A percentile compares a stretch with the other conserved stretches of the same genome.
phyloP scores from a whole-genome alignment of 2,888 invertebrate species.

The Dendrolimus pini region DNA sequence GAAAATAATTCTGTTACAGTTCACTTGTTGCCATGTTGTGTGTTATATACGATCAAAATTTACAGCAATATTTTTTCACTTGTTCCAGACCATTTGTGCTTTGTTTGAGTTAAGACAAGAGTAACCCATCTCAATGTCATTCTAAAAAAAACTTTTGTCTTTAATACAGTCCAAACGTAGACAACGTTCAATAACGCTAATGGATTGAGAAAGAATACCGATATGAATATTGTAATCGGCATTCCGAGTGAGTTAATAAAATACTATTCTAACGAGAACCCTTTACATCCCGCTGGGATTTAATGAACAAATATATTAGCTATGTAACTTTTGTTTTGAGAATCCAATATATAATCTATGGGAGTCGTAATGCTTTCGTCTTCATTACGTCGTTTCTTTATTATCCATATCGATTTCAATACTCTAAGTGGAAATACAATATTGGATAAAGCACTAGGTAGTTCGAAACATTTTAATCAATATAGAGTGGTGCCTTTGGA shows the following conservation, averaged over 20 bases:
- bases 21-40: too few relatives aligned
- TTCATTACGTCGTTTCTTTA: constrained; percentile 16
- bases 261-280: constrained; percentile 62
- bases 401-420: constrained; percentile 3
- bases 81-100: neutral
- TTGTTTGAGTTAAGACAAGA: constrained; percentile 7
- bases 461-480: constrained; percentile 31
- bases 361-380: constrained; percentile 18
- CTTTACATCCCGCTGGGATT: constrained; percentile 58
- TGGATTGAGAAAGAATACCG: constrained; percentile 54
- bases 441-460: constrained; percentile 15
- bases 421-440: constrained; percentile 2
- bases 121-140: constrained; percentile 20
- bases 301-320: constrained; percentile 64
- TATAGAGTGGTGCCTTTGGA: constrained; percentile 10
- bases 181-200: constrained; percentile 34
- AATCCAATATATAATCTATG: constrained; percentile 41
- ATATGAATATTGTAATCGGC: constrained; percentile 64
- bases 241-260: constrained; percentile 69
- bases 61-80: too few relatives aligned
- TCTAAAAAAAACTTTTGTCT: constrained; percentile 30
- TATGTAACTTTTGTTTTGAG: constrained; percentile 31
- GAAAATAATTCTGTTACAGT: too few relatives aligned
- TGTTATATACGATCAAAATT: too few relatives aligned
- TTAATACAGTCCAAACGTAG: constrained; percentile 21